Evolutionary conservation across 1,140 invertebrate species (phyloP), one percentile per base, ranked within the genome.

Genomic region (Cylas formicarius): DNA sequence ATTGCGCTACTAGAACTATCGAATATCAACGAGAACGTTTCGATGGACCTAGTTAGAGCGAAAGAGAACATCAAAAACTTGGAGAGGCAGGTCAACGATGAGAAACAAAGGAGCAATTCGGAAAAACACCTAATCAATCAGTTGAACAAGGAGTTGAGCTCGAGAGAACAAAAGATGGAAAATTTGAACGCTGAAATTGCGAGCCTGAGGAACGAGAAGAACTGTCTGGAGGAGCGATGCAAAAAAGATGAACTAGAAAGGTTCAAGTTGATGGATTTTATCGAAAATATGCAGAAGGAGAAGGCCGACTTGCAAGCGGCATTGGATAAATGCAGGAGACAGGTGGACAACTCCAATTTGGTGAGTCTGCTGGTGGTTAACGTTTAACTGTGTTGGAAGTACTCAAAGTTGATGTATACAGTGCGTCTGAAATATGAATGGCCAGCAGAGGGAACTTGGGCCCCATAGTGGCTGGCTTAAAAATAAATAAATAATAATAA

Each of bases 251-350:
- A 51, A 32, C 18, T 16, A 1, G 48, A 58, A 14, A 58, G 51
- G 22, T 6, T 23, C 3, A 55, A 53, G 47, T 26, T 58, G n/a
- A 7, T 41, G 13, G 10, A 37, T 18, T 21, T 44, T 7, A 11
- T 59, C 2, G 55, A 57, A n/a, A 34, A 43, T 20, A 10, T 50
- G 2, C 63, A 58, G 3, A 73, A 76, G 42, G 58, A 62, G n/a
- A 67, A 61, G 9, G 53, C 39, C 2, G 55, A 60, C 3, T 29
- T 72, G 0, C 65, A 71, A 20, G 57, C 61, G 0, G 71, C 71
- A 35, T 44, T 75, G 0, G 70, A 74, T 24, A 71, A 67, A 36
- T 44, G 63, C 2, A 67, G 69, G 31, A 60, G 68, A 44, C 65
- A 73, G 41, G 52, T 65, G 6, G 66, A 67, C 21, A 54, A 68